phyloP scores from a whole-genome alignment of 2,113 vertebrate species.

The Pycnonotus jocosus region DNA sequence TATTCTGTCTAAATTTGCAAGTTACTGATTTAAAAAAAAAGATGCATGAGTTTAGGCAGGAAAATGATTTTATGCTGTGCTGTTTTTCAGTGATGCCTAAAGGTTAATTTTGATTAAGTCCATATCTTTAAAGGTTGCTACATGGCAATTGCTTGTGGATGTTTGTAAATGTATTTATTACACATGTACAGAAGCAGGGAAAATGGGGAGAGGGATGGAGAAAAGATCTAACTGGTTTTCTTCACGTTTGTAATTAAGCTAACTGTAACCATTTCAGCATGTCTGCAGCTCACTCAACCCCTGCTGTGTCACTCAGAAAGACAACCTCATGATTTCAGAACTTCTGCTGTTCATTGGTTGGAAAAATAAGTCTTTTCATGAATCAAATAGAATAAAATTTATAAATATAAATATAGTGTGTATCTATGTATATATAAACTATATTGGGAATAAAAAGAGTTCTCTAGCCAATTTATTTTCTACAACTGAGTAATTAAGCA shows the following conservation, averaged over 20 bases:
- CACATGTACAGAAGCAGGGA: neutral
- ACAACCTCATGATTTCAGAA: neutral
- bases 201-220: neutral
- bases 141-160: neutral
- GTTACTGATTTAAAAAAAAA: neutral
- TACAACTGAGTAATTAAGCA: neutral
- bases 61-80: neutral
- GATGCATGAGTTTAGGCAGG: neutral
- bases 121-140: neutral
- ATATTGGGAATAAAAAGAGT: neutral
- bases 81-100: neutral
- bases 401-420: neutral
- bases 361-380: neutral
- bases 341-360: neutral
- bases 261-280: neutral
- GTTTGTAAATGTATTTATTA: neutral
- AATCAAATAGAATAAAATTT: neutral
- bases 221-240: neutral
- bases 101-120: neutral
- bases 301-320: neutral
- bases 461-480: neutral
- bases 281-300: neutral
- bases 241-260: neutral
- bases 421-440: neutral
- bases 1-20: neutral